Evolutionary conservation across 2,888 invertebrate genomes (phyloP), one percentile per base, ranked within the genome.

Genomic region (Stenurella melanura): DNA sequence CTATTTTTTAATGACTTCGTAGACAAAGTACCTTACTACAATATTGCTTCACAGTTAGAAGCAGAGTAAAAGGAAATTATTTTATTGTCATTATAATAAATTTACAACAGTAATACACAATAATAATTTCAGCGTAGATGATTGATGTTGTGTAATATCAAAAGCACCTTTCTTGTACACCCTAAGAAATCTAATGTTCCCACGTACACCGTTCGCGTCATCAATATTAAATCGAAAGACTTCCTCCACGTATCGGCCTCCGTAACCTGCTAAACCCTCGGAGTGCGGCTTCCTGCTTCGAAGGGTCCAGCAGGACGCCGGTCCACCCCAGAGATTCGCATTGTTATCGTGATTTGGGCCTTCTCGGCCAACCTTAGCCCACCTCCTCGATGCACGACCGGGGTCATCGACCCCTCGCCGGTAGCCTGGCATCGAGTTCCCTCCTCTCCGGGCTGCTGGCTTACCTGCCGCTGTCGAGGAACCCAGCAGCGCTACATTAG

Each of bases 371-470:
- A 69, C 60, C 71, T 73, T 73, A 64, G 78, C 80, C 82, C 82
- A 79, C 81, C 84, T 86, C 85, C 83, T 85, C 87, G 85, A 75
- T 80, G 76, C 89, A 90, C 90, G 90, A 88, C 87, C 85, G 85
- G 88, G 88, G 89, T 88, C 90, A 90, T 85, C 85, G 88, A 89
- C 88, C 89, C 88, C 73, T 50, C 63, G 89, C 89, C 89, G 91
- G 89, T 88, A 86, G 85, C 88, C 86, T 86, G 87, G 86, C 86
- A 86, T 86, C 87, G 84, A 79, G 81, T 84, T 86, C 86, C 86
- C 87, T 86, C 86, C 85, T 85, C 85, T 84, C 85, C 83, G 74
- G 67, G 68, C 70, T 69, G 80, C 84, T 81, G 79, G 84, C 86
- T 86, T 87, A 87, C 87, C 87, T 87, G 89, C 84, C 87, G 88